Evolutionary conservation across 1,140 invertebrate species (phyloP).

Genomic region (Nephotettix cincticeps): DNA sequence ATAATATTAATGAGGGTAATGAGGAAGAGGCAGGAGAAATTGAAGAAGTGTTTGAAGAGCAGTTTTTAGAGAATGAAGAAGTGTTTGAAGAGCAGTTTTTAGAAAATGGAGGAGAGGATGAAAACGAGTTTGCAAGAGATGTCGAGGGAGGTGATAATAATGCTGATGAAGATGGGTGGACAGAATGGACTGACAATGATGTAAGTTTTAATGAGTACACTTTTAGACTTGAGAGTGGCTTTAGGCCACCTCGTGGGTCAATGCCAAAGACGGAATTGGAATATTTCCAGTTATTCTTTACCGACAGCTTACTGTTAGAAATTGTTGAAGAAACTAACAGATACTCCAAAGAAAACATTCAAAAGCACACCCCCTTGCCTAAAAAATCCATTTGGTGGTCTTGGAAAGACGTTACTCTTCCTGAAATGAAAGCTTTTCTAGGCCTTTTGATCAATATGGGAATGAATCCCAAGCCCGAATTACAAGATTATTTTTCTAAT

Average conservation of each 20-base stretch:
- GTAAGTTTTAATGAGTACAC: background rate
- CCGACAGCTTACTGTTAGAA: background rate
- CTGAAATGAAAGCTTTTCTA: slow-evolving; percentile 15
- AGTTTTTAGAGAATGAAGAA: no score
- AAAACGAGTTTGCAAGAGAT: background rate
- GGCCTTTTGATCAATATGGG: slow-evolving; percentile 10
- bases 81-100: no score
- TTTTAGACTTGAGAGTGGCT: background rate
- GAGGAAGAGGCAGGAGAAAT: no score
- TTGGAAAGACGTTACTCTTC: background rate
- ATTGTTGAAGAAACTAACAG: slow-evolving; percentile 7
- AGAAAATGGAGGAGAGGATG: background rate
- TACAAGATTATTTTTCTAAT: slow-evolving; percentile 23
- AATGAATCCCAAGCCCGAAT: slow-evolving; percentile 1
- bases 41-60: no score
- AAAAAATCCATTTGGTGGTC: slow-evolving; percentile 16
- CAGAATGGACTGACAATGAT: background rate
- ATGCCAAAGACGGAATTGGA: background rate
- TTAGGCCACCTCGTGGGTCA: background rate
- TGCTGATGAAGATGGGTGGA: background rate
- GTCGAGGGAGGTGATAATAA: background rate
- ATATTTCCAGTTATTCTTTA: slow-evolving; percentile 19
- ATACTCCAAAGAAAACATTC: slow-evolving; percentile 16
- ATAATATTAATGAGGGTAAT: background rate
- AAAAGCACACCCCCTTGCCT: background rate